Base-by-base conservation (phyloP, 2,113 vertebrate species). In the Tautogolabrus adspersus region DNA sequence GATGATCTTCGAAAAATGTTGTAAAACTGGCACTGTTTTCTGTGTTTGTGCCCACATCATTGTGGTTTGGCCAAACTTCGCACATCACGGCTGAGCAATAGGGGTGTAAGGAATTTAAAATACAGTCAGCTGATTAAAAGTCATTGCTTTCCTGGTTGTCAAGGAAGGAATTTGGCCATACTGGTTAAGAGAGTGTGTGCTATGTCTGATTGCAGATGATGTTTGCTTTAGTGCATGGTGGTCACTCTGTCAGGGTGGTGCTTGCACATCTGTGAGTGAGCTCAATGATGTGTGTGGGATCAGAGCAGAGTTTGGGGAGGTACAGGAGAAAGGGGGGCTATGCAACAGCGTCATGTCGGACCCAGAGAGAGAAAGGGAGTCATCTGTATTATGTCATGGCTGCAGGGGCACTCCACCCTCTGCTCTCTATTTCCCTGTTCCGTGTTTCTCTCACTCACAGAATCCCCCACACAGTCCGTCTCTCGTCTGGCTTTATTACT, bases 361-460 rank as follows among this genome's bases (percentile, higher is more conserved):
- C 54, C 85, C 51, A 66, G 40, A 76, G 73, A 79, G 69, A 52
- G 49, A 52, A 49, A 49, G 49, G 61, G 79, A 80, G 77, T 58
- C 82, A 80, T 84, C 66, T 88, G 84, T 72, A 83, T 92, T 90
- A 92, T 91, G 86, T 92, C 90, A 90, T 85, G 82, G 59, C 60
- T 87, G 73, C 47, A 16, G 21, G 52, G 59, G 66, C 47, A 90
- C 90, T 81, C 89, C 91, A 91, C 91, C 92, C 92, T 87, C 59
- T 44, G 12, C 72, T 72, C 70, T 74, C 46, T 44, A 9, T 70
- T 85, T 74, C 70, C 22, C 49, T 40, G 49, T 75, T 55, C 47
- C 42, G 5, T 2, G 19, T 65, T 38, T 62, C 44, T 34, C 40
- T 47, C 37, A 6, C 23, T 52, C 42, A 66, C 42, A 66, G 37